A percentile compares a stretch with the other conserved stretches of the same genome.
Evolutionary conservation across 2,113 vertebrate species (phyloP).

Genomic region (Saguinus midas): DNA sequence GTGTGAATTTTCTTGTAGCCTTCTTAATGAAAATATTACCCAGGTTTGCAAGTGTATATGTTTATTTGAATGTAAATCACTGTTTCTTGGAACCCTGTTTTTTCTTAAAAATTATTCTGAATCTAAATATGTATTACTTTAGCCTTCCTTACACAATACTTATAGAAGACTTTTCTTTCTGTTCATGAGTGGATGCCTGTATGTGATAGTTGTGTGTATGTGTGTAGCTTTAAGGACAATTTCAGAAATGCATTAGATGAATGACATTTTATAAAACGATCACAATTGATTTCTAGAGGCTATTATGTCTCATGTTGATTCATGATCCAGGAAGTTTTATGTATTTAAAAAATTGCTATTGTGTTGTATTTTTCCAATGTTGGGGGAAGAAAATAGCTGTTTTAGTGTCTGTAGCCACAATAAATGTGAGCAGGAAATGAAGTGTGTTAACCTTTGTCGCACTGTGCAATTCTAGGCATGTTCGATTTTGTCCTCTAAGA

Average conservation of each 20-base stretch:
- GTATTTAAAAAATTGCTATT: slow-evolving; percentile 56
- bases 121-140: slow-evolving; percentile 33
- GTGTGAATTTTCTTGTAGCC: slow-evolving; percentile 49
- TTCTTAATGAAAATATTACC: background rate
- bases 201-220: slow-evolving; percentile 13
- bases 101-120: slow-evolving; percentile 37
- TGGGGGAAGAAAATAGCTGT: slow-evolving; percentile 55
- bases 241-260: slow-evolving; percentile 58
- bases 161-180: slow-evolving; percentile 34
- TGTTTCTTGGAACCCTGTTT: slow-evolving; percentile 37
- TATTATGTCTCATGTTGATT: slow-evolving; percentile 40
- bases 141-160: background rate
- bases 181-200: slow-evolving; percentile 36
- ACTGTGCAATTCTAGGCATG: background rate
- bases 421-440: slow-evolving; percentile 70
- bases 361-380: slow-evolving; percentile 50
- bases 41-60: slow-evolving; percentile 33
- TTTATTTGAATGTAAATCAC: slow-evolving; percentile 54
- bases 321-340: slow-evolving; percentile 36
- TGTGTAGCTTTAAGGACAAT: slow-evolving; percentile 6
- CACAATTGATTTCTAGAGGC: background rate
- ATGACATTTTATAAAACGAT: slow-evolving; percentile 51
- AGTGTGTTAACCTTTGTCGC: slow-evolving; percentile 6
- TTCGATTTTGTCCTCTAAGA: background rate
- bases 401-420: slow-evolving; percentile 52